Evolutionary conservation across 2,797 vertebrate genomes (phyloP).

Genomic region (Oryzias sinensis): DNA sequence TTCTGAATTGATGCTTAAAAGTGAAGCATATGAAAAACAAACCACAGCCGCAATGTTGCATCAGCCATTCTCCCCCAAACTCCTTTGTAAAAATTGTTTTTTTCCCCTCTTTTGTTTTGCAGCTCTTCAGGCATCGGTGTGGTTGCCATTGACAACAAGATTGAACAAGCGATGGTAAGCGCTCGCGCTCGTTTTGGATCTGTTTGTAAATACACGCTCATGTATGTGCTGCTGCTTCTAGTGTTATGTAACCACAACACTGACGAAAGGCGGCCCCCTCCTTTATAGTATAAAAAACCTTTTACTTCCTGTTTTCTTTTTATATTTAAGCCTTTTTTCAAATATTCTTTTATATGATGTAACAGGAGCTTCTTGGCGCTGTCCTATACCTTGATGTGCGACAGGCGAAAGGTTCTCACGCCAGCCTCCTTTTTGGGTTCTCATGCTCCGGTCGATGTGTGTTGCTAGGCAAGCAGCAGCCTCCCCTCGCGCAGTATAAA

Average conservation of each 20-base stretch:
- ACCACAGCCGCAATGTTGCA: constrained; percentile 6
- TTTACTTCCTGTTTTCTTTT: no score
- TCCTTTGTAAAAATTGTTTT: neutral
- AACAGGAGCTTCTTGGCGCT: constrained; percentile 20
- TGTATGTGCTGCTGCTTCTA: constrained; percentile 10
- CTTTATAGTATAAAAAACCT: no score
- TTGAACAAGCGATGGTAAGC: constrained; percentile 97
- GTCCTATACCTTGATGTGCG: constrained; percentile 42
- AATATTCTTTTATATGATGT: neutral
- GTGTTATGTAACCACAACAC: constrained; percentile 54
- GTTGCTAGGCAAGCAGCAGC: constrained; percentile 92
- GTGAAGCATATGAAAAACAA: neutral
- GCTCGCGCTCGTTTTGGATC: constrained; percentile 7
- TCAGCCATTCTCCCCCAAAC: neutral
- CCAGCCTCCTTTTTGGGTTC: constrained; percentile 32
- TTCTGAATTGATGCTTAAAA: constrained; percentile 4
- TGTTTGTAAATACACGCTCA: constrained; percentile 31
- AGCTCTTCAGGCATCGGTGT: constrained; percentile 95
- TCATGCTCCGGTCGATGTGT: constrained; percentile 52
- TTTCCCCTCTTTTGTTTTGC: constrained; percentile 49
- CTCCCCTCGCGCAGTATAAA: constrained; percentile 87
- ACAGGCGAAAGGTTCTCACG: constrained; percentile 69
- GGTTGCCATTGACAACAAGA: constrained; percentile 99
- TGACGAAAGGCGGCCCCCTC: neutral
- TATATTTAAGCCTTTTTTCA: no score